phyloP scores from a whole-genome alignment of 2,888 invertebrate genomes.

The Dichetophora obliterata region DNA sequence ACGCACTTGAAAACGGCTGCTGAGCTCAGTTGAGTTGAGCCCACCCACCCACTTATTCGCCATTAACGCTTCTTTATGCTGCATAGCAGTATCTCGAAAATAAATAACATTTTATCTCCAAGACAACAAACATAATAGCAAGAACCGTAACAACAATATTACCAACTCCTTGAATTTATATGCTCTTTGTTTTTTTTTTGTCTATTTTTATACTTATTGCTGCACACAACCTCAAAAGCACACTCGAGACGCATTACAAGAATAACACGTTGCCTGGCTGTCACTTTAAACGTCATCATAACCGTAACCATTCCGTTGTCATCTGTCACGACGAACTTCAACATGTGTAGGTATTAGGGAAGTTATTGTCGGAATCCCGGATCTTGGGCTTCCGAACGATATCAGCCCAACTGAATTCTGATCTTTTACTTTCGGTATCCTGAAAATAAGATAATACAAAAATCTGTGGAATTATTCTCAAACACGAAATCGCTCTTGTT shows the following conservation, averaged over 20 bases:
- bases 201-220: not conserved
- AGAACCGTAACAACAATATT: not conserved
- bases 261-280: conserved; percentile 38
- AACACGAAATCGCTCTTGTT: too few relatives aligned
- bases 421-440: too few relatives aligned
- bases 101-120: not conserved
- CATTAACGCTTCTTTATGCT: not conserved
- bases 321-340: conserved; percentile 3
- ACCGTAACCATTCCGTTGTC: not conserved
- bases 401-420: too few relatives aligned
- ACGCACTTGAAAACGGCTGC: conserved; percentile 19
- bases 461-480: too few relatives aligned
- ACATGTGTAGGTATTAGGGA: too few relatives aligned
- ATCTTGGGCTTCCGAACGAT: too few relatives aligned
- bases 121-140: not conserved
- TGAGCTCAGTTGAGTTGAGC: too few relatives aligned
- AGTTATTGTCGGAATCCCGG: too few relatives aligned
- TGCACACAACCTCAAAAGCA: conserved; percentile 41
- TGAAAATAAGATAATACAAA: too few relatives aligned
- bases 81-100: not conserved
- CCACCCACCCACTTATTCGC: too few relatives aligned
- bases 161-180: not conserved
- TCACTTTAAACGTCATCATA: conserved; percentile 24
- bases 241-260: conserved; percentile 50
- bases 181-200: conserved; percentile 9